phyloP scores from a whole-genome alignment of 2,113 vertebrate species.

The Oryzias woworae region DNA sequence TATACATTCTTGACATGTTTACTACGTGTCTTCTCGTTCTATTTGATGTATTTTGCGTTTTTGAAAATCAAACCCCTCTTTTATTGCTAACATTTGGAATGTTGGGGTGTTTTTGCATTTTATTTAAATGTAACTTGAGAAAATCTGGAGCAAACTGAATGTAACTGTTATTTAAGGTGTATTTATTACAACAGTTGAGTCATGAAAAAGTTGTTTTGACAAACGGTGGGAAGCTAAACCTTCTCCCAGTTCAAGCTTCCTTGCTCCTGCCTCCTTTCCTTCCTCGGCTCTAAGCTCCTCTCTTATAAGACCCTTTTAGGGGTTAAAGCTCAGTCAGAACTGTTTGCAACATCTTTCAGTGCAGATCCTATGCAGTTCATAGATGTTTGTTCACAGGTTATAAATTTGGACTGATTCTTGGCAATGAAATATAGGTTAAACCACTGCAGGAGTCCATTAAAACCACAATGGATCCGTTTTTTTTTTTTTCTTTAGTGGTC shows the following conservation, averaged over 20 bases:
- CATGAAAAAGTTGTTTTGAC: slow-evolving; percentile 15
- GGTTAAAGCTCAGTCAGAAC: slow-evolving; percentile 30
- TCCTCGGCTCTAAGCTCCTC: slow-evolving; percentile 28
- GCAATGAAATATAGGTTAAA: slow-evolving; percentile 25
- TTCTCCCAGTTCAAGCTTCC: slow-evolving; percentile 4
- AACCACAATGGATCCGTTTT: slow-evolving; percentile 23
- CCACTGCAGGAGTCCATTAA: slow-evolving; percentile 31
- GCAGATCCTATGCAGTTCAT: slow-evolving; percentile 5
- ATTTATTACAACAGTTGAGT: no score
- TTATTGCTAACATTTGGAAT: no score
- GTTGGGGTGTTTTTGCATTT: no score
- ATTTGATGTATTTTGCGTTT: no score
- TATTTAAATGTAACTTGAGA: no score
- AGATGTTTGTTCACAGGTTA: slow-evolving; percentile 27
- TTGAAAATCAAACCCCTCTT: no score
- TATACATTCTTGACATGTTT: no score
- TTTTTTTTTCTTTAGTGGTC: slow-evolving; percentile 2
- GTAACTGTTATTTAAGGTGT: no score
- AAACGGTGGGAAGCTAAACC: slow-evolving; percentile 10
- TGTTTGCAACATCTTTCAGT: slow-evolving; percentile 24
- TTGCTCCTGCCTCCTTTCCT: slow-evolving; percentile 11
- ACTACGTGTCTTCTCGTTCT: no score
- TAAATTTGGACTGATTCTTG: slow-evolving; percentile 27
- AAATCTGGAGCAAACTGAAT: no score
- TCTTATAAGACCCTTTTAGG: slow-evolving; percentile 43